These are phyloP conservation scores for Cataglyphis altisquamis DNA, from an alignment of 2,888 invertebrate genomes.

Conservation along the genomic window DNA sequence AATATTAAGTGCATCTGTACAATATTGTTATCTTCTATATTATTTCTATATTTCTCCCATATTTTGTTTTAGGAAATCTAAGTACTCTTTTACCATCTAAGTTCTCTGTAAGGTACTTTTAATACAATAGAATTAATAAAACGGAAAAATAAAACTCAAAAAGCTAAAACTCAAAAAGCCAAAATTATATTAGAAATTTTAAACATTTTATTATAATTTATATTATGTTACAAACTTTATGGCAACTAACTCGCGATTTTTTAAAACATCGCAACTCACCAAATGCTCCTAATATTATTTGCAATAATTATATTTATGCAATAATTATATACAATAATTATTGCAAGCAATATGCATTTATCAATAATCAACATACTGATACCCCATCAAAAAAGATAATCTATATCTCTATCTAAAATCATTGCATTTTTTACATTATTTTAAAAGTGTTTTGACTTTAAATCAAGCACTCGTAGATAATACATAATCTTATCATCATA, in stretches of 20 bases:
- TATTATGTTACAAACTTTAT: no score
- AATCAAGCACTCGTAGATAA: slow-evolving; percentile 6
- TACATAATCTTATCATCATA: slow-evolving; percentile 59
- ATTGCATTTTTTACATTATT: slow-evolving; percentile 7
- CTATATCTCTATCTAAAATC: not conserved
- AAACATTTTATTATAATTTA: not conserved
- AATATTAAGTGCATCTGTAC: not conserved
- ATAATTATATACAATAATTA: not conserved
- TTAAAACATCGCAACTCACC: not conserved
- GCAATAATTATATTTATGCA: not conserved
- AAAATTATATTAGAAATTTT: not conserved
- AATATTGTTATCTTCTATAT: not conserved
- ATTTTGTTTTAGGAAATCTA: not conserved
- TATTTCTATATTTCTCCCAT: no score
- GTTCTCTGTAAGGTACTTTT: not conserved
- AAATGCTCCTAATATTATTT: not conserved
- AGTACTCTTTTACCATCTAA: not conserved
- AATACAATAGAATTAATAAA: slow-evolving; percentile 10
- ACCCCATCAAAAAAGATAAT: not conserved
- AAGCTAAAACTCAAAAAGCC: not conserved
- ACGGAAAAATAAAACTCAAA: not conserved
- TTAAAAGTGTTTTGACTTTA: slow-evolving; percentile 10
- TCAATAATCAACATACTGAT: not conserved
- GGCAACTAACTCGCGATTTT: not conserved
- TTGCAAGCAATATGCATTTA: not conserved